These are phyloP conservation scores for Drosophila macrospina DNA, from an alignment of 2,888 invertebrate species.

Conservation along the genomic window DNA sequence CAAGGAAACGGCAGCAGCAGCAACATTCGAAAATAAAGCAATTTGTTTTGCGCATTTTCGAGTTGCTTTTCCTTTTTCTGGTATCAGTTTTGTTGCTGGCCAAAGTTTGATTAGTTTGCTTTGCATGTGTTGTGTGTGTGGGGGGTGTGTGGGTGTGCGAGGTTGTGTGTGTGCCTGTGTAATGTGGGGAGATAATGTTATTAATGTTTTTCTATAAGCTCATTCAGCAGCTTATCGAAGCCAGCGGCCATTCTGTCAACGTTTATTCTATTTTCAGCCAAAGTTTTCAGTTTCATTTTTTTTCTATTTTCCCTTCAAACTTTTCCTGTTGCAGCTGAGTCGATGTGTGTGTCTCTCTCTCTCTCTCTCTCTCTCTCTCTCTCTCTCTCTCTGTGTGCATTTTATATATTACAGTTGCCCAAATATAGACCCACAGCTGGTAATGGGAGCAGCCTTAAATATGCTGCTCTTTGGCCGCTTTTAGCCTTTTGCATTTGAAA, in stretches of 20 bases:
- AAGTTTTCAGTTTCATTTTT: constrained; percentile 19
- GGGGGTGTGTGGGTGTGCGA: constrained; percentile 36
- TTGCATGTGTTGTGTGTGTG: constrained; percentile 45
- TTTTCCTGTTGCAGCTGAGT: constrained; percentile 25
- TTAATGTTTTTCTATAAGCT: constrained; percentile 67
- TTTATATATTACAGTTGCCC: constrained; percentile 11
- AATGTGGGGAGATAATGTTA: constrained; percentile 59
- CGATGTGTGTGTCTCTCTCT: too few relatives aligned
- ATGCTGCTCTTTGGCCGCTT: constrained; percentile 27
- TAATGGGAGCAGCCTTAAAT: constrained; percentile 42
- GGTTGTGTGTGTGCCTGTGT: constrained; percentile 33
- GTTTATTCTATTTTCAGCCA: constrained; percentile 27
- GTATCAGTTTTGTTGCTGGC: constrained; percentile 37
- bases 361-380: too few relatives aligned
- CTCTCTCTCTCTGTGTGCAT: too few relatives aligned
- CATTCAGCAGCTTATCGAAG: constrained; percentile 48
- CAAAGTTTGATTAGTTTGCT: constrained; percentile 76
- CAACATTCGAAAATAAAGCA: constrained; percentile 72
- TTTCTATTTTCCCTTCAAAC: constrained; percentile 21
- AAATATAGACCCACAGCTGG: neutral
- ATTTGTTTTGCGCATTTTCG: constrained; percentile 70
- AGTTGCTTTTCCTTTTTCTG: constrained; percentile 18
- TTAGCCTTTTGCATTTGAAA: constrained; percentile 30
- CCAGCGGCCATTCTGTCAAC: constrained; percentile 30
- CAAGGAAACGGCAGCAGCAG: constrained; percentile 24